Conservation (phyloP, 2,888 invertebrate genomes). For the Argyra leucocephala region DNA sequence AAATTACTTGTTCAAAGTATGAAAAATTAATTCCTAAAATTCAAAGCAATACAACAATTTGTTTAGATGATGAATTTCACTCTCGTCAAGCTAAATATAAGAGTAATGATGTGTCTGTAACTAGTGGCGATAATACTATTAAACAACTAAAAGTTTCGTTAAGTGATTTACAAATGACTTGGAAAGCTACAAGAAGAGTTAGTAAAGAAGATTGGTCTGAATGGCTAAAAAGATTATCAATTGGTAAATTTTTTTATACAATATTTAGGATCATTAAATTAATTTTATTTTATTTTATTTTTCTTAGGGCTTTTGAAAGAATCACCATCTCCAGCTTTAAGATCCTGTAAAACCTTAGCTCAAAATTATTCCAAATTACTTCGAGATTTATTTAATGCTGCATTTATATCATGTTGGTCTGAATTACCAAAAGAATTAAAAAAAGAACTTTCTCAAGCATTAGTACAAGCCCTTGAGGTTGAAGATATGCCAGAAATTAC, state of each 20-base stretch:
- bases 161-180: constrained; percentile 74
- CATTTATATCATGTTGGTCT: constrained; percentile 98
- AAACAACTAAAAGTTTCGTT: constrained; percentile 76
- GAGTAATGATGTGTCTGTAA: constrained; percentile 59
- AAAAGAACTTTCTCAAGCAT: constrained; percentile 61
- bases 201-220: constrained; percentile 99
- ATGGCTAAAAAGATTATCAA: constrained; percentile 86
- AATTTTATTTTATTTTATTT: not conserved
- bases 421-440: constrained; percentile 54
- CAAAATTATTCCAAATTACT: constrained; percentile 93
- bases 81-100: constrained; percentile 57
- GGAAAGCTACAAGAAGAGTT: constrained; percentile 85
- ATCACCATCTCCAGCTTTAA: constrained; percentile 87
- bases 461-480: constrained; percentile 82
- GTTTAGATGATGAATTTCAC: constrained; percentile 65
- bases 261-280: not conserved
- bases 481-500: constrained; percentile 93
- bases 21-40: constrained; percentile 68
- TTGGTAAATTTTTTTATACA: constrained; percentile 50
- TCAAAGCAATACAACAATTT: constrained; percentile 60
- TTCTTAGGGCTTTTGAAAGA: constrained; percentile 64
- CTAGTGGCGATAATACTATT: constrained; percentile 60
- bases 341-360: constrained; percentile 84
- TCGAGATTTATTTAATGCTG: constrained; percentile 93
- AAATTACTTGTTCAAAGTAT: constrained; percentile 66